Conservation (phyloP, 2,797 vertebrate genomes). For the Astyanax mexicanus region DNA sequence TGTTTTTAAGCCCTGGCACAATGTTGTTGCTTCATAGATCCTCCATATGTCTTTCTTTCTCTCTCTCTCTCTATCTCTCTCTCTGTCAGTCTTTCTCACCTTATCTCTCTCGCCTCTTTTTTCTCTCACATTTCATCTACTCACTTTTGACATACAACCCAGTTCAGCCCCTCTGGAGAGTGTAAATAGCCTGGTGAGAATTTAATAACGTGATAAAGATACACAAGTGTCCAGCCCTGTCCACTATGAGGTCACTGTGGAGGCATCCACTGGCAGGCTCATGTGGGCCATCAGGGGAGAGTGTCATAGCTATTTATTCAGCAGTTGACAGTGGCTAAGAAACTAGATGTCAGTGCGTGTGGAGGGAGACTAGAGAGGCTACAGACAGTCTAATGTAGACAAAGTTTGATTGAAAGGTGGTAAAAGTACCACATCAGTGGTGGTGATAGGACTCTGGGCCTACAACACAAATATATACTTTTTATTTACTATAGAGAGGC, state of each 20-base stretch:
- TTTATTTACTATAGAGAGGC: no score
- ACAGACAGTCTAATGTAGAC: constrained; percentile 12
- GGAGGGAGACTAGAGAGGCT: constrained; percentile 9
- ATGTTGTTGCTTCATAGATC: neutral
- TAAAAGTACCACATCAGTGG: no score
- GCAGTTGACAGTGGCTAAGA: constrained; percentile 31
- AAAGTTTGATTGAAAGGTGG: neutral
- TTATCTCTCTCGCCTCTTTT: neutral
- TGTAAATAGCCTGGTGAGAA: constrained; percentile 83
- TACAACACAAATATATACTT: no score
- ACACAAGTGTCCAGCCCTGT: constrained; percentile 80
- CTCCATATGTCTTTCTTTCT: no score
- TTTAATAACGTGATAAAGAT: constrained; percentile 85
- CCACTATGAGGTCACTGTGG: constrained; percentile 77
- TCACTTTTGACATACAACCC: constrained; percentile 74
- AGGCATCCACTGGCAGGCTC: constrained; percentile 79
- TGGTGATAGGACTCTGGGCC: no score
- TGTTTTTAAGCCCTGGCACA: neutral
- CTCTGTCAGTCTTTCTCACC: neutral
- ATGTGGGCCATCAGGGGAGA: constrained; percentile 50
- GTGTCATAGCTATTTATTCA: constrained; percentile 59
- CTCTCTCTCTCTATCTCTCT: neutral
- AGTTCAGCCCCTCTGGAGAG: constrained; percentile 68
- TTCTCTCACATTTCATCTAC: constrained; percentile 57
- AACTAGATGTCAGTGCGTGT: constrained; percentile 15